Conservation (phyloP, 2,113 vertebrate species). For the Clarias gariepinus region DNA sequence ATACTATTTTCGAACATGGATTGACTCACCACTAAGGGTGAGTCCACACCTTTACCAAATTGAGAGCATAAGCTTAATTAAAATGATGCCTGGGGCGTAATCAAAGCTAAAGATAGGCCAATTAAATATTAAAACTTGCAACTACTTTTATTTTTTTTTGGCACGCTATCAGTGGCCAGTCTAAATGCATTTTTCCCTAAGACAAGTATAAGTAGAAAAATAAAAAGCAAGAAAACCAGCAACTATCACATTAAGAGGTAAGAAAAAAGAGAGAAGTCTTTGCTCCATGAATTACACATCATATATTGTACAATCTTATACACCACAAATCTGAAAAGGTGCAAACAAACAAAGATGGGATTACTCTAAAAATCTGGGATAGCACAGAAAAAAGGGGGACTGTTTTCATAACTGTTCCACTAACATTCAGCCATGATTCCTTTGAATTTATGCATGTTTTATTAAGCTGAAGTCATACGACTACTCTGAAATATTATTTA, state of each 20-base stretch:
- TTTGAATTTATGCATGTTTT: background rate
- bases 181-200: background rate
- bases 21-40: no score
- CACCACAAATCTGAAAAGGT: background rate
- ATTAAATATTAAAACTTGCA: no score
- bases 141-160: no score
- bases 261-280: background rate
- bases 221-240: background rate
- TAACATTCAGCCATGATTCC: background rate
- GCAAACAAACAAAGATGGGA: background rate
- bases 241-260: no score
- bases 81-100: no score
- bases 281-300: background rate
- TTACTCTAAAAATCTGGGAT: constrained; percentile 2
- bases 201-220: background rate
- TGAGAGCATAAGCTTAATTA: no score
- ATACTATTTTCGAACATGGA: no score
- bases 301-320: background rate
- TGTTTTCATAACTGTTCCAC: constrained; percentile 28
- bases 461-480: background rate
- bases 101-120: no score
- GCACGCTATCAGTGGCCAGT: no score
- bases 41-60: no score
- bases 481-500: background rate
- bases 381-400: constrained; percentile 11